Base-by-base conservation (phyloP, 92 coral and sea anemone species). In the Micromussa lordhowensis region DNA sequence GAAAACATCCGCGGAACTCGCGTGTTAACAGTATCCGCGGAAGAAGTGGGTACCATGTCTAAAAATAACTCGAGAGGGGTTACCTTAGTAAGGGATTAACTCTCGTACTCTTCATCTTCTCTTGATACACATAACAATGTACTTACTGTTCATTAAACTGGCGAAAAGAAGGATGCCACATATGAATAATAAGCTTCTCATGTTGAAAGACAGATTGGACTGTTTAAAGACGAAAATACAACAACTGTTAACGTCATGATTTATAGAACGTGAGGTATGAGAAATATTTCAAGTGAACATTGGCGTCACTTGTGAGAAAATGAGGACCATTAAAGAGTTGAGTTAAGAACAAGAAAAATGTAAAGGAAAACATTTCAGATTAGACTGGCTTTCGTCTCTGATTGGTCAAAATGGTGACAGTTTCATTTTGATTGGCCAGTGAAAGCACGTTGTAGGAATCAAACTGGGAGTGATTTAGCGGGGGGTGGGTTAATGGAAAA, bases 121-220 rank as follows among this genome's bases (percentile, higher is more conserved):
- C 69, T 24, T 64, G 6, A n/a, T 10, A 6, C 17, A 72, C n/a
- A 72, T 3, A 15, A 3, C 11, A 32, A 19, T 1, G 26, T 35
- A 74, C 88, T 84, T 84, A 84, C 88, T 29, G 13, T 35, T 51
- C 74, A 59, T 84, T 32, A 84, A 74, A 84, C 88, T 29, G 28
- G 55, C 81, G 72, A 84, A 74, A 40, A 84, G 88, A 59, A 84
- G 73, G 13, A 84, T 55, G 11, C 88, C 88, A 30, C 87, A 74
- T 57, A 84, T 32, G 35, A 84, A 57, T 4, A 75, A 3, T 24
- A 75, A 16, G 29, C 81, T 84, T 84, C 81, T 84, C 88, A 84
- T 84, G 73, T 57, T 38, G 88, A 36, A 22, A 81, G 0, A 32
- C 57, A 15, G 36, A n/a, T 57, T n/a, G 10, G 73, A 55, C 82